phyloP scores from a whole-genome alignment of 2,797 vertebrate genomes.

The Erpetoichthys calabaricus region DNA sequence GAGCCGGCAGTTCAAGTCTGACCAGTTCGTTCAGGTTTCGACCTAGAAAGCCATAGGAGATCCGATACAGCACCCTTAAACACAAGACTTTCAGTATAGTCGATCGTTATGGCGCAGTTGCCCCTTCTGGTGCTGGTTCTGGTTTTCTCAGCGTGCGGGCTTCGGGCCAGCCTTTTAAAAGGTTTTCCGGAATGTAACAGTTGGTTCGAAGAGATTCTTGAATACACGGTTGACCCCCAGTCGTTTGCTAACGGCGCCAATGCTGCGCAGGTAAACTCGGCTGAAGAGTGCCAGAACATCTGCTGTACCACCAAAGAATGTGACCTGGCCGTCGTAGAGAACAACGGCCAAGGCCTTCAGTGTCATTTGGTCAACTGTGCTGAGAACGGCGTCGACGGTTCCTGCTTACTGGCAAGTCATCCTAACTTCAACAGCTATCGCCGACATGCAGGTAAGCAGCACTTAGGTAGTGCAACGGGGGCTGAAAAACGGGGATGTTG shows the following conservation, averaged over 20 bases:
- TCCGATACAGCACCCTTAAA: no score
- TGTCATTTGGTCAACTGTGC: conserved; percentile 27
- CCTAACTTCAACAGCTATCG: conserved; percentile 13
- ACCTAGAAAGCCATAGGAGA: no score
- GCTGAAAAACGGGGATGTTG: no score
- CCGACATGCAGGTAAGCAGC: neutral
- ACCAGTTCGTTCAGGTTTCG: no score
- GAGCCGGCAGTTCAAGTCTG: no score
- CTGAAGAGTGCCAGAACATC: conserved; percentile 7
- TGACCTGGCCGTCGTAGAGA: conserved; percentile 23
- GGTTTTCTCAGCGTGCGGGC: conserved; percentile 10
- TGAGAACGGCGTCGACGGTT: conserved; percentile 3
- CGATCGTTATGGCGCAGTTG: conserved; percentile 16
- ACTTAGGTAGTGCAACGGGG: no score
- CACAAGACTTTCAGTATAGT: neutral
- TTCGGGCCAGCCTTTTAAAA: neutral
- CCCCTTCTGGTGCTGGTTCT: neutral
- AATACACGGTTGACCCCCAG: conserved; percentile 2
- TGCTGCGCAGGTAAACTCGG: neutral
- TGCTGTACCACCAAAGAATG: conserved; percentile 29
- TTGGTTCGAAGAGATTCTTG: neutral
- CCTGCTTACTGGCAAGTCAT: conserved; percentile 17
- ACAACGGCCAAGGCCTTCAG: conserved; percentile 9
- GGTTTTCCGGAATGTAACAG: neutral
- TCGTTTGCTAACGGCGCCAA: conserved; percentile 2